Base-by-base conservation (phyloP, 2,888 invertebrate species). In the Tanytarsus gracilentus region DNA sequence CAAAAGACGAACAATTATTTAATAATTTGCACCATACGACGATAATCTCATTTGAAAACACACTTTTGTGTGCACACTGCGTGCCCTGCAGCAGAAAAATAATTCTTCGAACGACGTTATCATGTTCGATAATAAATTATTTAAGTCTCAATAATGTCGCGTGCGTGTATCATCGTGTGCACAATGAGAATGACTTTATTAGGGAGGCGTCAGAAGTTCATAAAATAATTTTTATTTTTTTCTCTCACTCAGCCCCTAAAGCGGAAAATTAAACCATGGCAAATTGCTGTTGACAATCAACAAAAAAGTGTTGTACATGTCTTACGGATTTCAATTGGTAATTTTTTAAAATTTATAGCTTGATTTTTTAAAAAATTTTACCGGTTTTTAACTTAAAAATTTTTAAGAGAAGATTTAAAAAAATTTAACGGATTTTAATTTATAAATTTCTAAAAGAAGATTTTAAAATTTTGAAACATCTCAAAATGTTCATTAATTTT, bases 41-140 rank as follows among this genome's bases (percentile, higher is more conserved):
- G 18, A 26, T 56, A 56, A 56, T 56, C 56, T 56, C 21, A 36
- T 30, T 16, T 52, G 52, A 14, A 52, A 21, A 52, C 7, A 44
- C 9, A 40, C 9, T 8, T 9, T 40, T 40, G 4, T 3, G 21
- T 40, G 16, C 21, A 40, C n/a, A 5, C n/a, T 33, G 33, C 33
- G n/a, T n/a, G n/a, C n/a, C 11, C 33, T 23, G 44, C 23, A 44
- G 11, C 21, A 18, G 9, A 44, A 23, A 40, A 44, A 56, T 18
- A 56, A 56, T n/a, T n/a, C 40, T 40, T 26, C 23, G 27, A 53
- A 18, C 55, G 55, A 56, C 40, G 40, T 27, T 58, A 58, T 58
- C 58, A 48, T 58, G 58, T 39, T 58, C 44, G 58, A 58, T 58
- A 58, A 58, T 58, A 58, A 58, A 58, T 58, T 58, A 58, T 58